These are phyloP conservation scores for Rafetus swinhoei DNA, from an alignment of 2,113 vertebrate genomes.

Conservation along the genomic window DNA sequence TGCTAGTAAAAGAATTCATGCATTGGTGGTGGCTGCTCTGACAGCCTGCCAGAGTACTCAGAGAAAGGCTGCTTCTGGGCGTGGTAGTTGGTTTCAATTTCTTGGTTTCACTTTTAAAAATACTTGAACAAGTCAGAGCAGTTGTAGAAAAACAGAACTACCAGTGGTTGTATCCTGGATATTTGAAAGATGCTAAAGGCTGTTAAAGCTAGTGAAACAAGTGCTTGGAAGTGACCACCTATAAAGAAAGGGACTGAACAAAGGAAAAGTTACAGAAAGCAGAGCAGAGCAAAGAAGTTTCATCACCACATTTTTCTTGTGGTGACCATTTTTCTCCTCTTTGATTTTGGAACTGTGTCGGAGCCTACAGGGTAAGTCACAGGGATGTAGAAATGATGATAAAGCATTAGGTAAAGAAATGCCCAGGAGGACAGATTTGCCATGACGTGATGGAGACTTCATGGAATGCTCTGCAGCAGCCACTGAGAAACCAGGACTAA, in stretches of 20 bases:
- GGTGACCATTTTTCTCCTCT: neutral
- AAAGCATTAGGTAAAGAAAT: neutral
- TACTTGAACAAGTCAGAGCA: neutral
- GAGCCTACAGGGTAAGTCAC: neutral
- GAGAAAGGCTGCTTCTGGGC: neutral
- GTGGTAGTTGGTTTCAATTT: neutral
- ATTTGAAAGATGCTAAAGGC: neutral
- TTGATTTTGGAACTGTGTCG: neutral
- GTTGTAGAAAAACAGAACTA: neutral
- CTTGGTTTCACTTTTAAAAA: neutral
- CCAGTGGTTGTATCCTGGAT: neutral
- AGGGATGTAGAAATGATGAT: neutral
- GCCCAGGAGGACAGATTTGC: neutral
- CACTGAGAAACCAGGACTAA: neutral
- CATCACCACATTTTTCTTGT: neutral
- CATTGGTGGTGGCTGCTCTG: neutral
- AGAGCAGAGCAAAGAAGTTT: neutral
- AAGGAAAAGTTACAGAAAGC: neutral
- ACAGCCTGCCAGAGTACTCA: neutral
- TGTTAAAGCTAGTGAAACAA: neutral
- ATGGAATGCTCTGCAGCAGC: neutral
- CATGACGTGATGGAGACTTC: neutral
- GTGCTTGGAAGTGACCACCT: neutral
- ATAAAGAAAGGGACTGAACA: neutral
- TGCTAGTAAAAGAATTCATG: neutral